phyloP scores from a whole-genome alignment of 1,140 invertebrate genomes.

The Heliconius hewitsoni region DNA sequence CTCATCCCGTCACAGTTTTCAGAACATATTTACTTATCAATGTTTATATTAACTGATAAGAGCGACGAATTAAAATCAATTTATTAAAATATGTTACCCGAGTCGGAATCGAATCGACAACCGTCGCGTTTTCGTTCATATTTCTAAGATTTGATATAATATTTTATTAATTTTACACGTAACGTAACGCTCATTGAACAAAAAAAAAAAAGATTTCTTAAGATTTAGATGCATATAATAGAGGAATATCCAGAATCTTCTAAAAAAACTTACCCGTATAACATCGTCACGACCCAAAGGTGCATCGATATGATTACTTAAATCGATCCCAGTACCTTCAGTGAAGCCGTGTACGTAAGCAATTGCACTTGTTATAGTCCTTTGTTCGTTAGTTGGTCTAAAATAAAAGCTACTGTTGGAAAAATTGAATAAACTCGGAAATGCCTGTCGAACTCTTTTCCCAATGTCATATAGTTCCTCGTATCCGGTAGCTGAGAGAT shows the following conservation, averaged over 20 bases:
- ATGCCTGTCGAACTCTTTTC: conserved; percentile 49
- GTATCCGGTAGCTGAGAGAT: conserved; percentile 61
- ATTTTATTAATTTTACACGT: too few relatives aligned
- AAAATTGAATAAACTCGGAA: conserved; percentile 48
- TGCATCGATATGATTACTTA: conserved; percentile 44
- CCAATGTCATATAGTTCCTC: conserved; percentile 63
- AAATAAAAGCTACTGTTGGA: conserved; percentile 56
- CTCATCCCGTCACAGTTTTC: too few relatives aligned
- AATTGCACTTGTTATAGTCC: conserved; percentile 62
- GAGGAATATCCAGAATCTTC: too few relatives aligned
- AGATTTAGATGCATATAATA: not conserved
- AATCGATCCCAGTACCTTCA: conserved; percentile 47
- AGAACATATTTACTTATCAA: too few relatives aligned
- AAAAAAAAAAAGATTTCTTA: not conserved
- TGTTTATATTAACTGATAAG: too few relatives aligned
- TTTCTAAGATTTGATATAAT: too few relatives aligned
- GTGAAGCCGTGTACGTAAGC: conserved; percentile 60
- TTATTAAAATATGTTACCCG: too few relatives aligned
- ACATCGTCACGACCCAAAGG: conserved; percentile 51
- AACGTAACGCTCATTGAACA: too few relatives aligned
- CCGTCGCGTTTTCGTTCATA: too few relatives aligned
- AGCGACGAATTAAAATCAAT: too few relatives aligned
- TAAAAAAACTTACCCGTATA: conserved; percentile 52
- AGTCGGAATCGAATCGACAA: too few relatives aligned
- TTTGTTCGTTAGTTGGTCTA: conserved; percentile 60